Base-by-base conservation (phyloP, 2,888 invertebrate species). In the Alitta virens region DNA sequence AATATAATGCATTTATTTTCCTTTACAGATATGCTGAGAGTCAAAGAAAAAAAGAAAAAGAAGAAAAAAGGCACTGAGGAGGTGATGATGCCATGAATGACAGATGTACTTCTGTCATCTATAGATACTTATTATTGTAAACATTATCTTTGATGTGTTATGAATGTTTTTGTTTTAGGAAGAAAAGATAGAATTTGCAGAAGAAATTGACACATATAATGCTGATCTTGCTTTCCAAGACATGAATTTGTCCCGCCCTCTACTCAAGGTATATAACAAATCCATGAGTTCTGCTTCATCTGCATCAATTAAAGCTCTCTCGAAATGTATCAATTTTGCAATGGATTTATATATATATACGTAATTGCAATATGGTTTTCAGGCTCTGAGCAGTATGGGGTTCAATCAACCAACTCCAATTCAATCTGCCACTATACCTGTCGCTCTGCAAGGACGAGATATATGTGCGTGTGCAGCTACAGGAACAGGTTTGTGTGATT, bases 391-490 rank as follows among this genome's bases (percentile, higher is more conserved):
- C 0, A 86, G 89, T 1, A 86, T 97, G 82, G 93, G 92, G 71
- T 98, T 91, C 82, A 88, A 91, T 2, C 91, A 92, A 78, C 98
- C 99, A 0, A 99, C 99, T 0, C 97, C 97, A 0, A 97, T 99
- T 75, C 99, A 99, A 83, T 88, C 93, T 0, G 90, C 94, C 0
- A 94, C 96, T 0, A 92, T 99, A 78, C 98, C 99, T 0, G 87
- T 96, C 12, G 97, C 94, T 2, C 84, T 99, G 62, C 84, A 92
- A 71, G 94, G 97, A 18, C 88, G 91, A 73, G 99, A 99, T 82
- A 89, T 99, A 71, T 98, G 97, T 84, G 99, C 96, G 12, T 99
- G 98, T 85, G 98, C 99, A 27, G 96, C 97, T 0, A 99, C 98
- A 0, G 99, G 99, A 57, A 85, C 85, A 63, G 85, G 84, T 83